Evolutionary conservation across 2,797 vertebrate genomes (phyloP).

Genomic region (Poeciliopsis paucimaculata): DNA sequence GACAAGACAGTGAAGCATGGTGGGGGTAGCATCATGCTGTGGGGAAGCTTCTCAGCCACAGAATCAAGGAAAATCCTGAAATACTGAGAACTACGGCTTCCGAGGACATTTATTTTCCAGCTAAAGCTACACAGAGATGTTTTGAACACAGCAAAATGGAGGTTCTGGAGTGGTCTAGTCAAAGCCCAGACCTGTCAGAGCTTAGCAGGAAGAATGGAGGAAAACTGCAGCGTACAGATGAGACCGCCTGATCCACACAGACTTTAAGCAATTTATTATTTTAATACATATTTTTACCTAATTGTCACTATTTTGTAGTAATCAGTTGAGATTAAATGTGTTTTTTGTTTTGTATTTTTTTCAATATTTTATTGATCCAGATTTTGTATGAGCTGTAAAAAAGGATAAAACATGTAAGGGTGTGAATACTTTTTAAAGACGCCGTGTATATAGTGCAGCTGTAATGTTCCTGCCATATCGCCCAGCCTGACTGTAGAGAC

Average conservation of each 20-base stretch:
- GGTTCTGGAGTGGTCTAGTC: neutral
- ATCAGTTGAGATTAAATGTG: neutral
- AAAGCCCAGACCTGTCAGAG: neutral
- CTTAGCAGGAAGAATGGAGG: no score
- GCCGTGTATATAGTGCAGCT: neutral
- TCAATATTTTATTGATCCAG: neutral
- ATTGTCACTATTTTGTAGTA: neutral
- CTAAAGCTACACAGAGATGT: neutral
- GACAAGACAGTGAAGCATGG: neutral
- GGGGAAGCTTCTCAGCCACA: neutral
- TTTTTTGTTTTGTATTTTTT: neutral
- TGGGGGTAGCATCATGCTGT: neutral
- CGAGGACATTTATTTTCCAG: neutral
- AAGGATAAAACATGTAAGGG: neutral
- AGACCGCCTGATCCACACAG: neutral
- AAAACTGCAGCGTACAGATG: neutral
- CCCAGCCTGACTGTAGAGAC: conserved; percentile 12
- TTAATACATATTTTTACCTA: neutral
- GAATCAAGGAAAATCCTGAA: neutral
- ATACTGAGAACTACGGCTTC: neutral
- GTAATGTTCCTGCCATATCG: neutral
- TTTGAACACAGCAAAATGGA: neutral
- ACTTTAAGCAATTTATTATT: neutral
- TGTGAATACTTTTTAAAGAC: neutral
- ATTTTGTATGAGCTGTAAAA: neutral